Evolutionary conservation across 2,797 vertebrate genomes (phyloP).

Genomic region (Passerculus sandwichensis): DNA sequence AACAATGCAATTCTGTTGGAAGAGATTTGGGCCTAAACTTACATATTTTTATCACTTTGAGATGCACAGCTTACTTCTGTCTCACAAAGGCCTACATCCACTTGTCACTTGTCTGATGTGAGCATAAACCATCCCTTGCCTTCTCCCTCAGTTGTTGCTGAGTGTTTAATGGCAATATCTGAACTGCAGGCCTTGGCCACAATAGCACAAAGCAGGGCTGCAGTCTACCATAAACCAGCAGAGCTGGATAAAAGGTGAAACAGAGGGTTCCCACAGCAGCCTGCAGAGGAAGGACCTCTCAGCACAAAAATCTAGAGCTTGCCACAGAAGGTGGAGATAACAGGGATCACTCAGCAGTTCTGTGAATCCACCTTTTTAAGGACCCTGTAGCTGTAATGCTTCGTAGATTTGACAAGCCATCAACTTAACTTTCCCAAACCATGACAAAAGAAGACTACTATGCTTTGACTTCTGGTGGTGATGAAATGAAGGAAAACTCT

Average conservation of each 20-base stretch:
- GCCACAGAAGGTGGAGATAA: background rate
- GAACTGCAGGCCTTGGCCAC: background rate
- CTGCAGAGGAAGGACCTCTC: background rate
- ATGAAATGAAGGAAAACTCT: background rate
- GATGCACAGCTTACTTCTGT: background rate
- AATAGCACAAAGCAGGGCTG: background rate
- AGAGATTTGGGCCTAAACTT: background rate
- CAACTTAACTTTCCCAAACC: background rate
- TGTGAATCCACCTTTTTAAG: background rate
- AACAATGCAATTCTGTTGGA: background rate
- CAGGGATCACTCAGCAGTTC: background rate
- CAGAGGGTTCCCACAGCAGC: background rate
- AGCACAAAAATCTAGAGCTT: background rate
- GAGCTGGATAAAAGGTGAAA: background rate
- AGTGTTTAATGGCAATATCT: background rate
- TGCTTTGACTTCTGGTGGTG: background rate
- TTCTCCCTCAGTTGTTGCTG: background rate
- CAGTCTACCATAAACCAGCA: background rate
- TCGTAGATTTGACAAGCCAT: background rate
- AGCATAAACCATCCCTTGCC: background rate
- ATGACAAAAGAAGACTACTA: background rate
- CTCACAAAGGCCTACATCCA: background rate
- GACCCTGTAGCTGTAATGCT: background rate
- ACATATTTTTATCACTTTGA: background rate
- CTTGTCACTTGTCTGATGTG: background rate